Conservation (phyloP, 2,113 vertebrate genomes). For the Prochilodus magdalenae region DNA sequence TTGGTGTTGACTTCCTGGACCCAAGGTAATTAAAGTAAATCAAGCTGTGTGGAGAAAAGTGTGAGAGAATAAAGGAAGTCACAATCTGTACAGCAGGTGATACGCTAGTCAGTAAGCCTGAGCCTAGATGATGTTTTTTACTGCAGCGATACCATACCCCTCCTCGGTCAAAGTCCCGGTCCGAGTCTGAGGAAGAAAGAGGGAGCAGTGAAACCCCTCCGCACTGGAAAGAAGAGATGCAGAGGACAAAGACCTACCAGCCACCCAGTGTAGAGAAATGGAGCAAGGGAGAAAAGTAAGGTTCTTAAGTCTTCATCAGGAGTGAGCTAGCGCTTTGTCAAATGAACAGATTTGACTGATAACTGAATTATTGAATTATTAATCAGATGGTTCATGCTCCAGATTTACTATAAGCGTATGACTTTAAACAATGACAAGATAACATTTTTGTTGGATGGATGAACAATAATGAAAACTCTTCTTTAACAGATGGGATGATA, state of each 20-base stretch:
- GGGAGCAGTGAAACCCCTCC: slow-evolving; percentile 95
- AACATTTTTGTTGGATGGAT: too few relatives aligned
- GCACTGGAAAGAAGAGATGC: slow-evolving; percentile 99
- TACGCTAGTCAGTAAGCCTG: background rate
- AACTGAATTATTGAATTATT: too few relatives aligned
- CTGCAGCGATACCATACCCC: slow-evolving; percentile 94
- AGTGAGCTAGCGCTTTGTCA: too few relatives aligned
- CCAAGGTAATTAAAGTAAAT: slow-evolving; percentile 35
- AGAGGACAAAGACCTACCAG: slow-evolving; percentile 85
- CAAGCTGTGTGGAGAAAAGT: slow-evolving; percentile 33
- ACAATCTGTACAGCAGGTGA: slow-evolving; percentile 5
- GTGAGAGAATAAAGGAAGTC: slow-evolving; percentile 23
- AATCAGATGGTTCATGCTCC: too few relatives aligned
- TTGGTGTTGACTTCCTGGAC: slow-evolving; percentile 45
- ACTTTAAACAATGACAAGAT: background rate
- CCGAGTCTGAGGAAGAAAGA: slow-evolving; percentile 83
- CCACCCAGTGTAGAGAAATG: slow-evolving; percentile 88
- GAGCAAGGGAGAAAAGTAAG: slow-evolving; percentile 97
- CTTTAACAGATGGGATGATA: slow-evolving; percentile 90
- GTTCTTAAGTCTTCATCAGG: background rate
- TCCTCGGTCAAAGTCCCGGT: slow-evolving; percentile 89
- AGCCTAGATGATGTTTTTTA: background rate
- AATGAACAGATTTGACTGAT: too few relatives aligned
- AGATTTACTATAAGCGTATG: background rate
- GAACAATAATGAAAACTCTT: slow-evolving; percentile 60